Base-by-base conservation (phyloP, 2,113 vertebrate species). In the Oxyura jamaicensis region DNA sequence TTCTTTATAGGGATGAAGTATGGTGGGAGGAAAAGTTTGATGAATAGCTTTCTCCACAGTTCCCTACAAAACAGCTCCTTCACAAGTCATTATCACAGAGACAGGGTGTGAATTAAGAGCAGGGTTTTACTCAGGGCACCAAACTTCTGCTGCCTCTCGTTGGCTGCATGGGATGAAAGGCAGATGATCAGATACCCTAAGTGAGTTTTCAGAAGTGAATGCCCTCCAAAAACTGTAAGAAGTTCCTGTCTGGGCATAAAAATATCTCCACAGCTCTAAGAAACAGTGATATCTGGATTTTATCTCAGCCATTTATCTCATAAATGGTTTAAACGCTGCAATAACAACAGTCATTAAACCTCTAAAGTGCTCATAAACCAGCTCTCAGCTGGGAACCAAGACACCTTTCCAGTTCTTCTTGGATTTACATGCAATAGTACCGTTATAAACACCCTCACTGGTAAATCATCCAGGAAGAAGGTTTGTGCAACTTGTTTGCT, bases 291-390 rank as follows among this genome's bases (percentile, higher is more conserved):
- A 72, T 39, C 83, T 90, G 42, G 26, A 78, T 86, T 97, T 94
- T 93, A 75, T 88, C 80, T 92, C 80, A 78, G 66, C 29, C 83
- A 84, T 92, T 93, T 93, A 86, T 90, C 80, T 88, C 53, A 53
- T 50, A 78, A 88, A 86, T 53, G 7, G 72, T 77, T 90, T 93
- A 84, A 95, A 88, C 3, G 0, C 22, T 74, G 33, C 77, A 88
- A 65, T 86, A 94, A 44, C 46, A 88, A 36, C 17, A n/a, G n/a
- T 31, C 48, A 68, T 65, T 90, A 94, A 88, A 91, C 56, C 56
- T 73, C 68, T 44, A 7, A 88, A 81, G 42, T 48, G 63, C 31
- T 87, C 67, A 35, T 90, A 96, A 94, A 94, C 6, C n/a, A 93
- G 25, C 28, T 66, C 50, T 33, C 42, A 75, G 46, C 31, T 73